Conservation (phyloP, 2,113 vertebrate species). For the Takifugu flavidus region DNA sequence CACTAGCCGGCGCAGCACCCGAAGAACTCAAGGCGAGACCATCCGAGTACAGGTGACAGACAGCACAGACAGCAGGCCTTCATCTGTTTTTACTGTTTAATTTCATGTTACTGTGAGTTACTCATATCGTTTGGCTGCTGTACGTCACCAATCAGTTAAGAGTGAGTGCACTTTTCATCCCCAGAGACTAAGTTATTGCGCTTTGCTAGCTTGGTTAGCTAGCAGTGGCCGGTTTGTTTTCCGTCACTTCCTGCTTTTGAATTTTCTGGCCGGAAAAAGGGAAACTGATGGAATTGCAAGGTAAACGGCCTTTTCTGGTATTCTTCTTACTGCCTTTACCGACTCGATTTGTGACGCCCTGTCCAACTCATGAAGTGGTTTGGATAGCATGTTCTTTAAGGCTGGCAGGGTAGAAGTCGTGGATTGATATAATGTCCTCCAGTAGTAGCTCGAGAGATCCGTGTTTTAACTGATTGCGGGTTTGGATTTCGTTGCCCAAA, state of each 20-base stretch:
- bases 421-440: too few species aligned
- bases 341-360: not conserved
- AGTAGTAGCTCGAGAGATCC: too few species aligned
- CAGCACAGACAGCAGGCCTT: too few species aligned
- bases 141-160: not conserved
- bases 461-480: too few species aligned
- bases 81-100: not conserved
- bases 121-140: not conserved
- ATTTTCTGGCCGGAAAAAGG: slow-evolving; percentile 45
- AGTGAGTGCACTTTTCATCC: not conserved
- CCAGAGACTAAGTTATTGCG: not conserved
- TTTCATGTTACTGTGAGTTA: not conserved
- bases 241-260: slow-evolving; percentile 61
- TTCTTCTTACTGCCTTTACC: not conserved
- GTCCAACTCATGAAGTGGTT: too few species aligned
- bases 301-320: slow-evolving; percentile 6
- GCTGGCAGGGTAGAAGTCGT: too few species aligned
- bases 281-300: slow-evolving; percentile 57
- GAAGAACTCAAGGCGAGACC: too few species aligned
- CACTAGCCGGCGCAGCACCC: too few species aligned
- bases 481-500: too few species aligned
- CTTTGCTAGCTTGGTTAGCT: slow-evolving; percentile 14
- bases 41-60: not conserved
- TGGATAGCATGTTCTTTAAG: too few species aligned
- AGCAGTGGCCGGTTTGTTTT: not conserved